Conservation (phyloP, 2,797 vertebrate species). For the Naso thynnoides region DNA sequence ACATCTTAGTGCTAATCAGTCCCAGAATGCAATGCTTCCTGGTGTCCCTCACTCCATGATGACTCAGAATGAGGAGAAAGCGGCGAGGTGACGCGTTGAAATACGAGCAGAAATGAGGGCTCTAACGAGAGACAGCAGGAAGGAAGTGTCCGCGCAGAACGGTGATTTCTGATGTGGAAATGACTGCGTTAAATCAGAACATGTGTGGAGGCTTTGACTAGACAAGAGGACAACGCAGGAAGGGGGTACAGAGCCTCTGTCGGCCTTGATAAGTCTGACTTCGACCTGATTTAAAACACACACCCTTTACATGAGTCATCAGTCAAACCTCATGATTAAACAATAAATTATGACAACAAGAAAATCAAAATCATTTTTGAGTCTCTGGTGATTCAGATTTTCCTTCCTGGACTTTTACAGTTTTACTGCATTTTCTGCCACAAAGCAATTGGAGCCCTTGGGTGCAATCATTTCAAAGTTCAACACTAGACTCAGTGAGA, state of each 20-base stretch:
- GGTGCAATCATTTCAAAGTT: conserved; percentile 35
- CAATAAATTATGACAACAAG: conserved; percentile 43
- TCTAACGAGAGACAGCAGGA: conserved; percentile 75
- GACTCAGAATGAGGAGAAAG: conserved; percentile 67
- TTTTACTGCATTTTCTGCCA: conserved; percentile 40
- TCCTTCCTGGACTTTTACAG: conserved; percentile 31
- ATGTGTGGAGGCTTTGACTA: conserved; percentile 66
- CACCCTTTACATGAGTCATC: conserved; percentile 44
- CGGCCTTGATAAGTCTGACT: conserved; percentile 40
- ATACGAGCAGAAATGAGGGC: conserved; percentile 72
- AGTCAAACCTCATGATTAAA: conserved; percentile 42
- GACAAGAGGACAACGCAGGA: conserved; percentile 47
- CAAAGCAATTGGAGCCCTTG: conserved; percentile 17
- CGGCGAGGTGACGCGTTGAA: conserved; percentile 69
- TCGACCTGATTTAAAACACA: conserved; percentile 28
- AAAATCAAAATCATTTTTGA: conserved; percentile 43
- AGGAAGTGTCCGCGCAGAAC: conserved; percentile 66
- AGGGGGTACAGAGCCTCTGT: conserved; percentile 26
- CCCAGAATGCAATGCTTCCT: conserved; percentile 72
- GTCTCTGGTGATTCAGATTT: conserved; percentile 32
- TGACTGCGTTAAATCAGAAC: conserved; percentile 75
- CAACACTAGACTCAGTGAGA: conserved; percentile 22
- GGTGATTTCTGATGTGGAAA: conserved; percentile 78
- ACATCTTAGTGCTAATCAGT: conserved; percentile 69
- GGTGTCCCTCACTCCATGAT: conserved; percentile 44